Evolutionary conservation across 2,888 invertebrate species (phyloP).

Genomic region (Latheticus oryzae): DNA sequence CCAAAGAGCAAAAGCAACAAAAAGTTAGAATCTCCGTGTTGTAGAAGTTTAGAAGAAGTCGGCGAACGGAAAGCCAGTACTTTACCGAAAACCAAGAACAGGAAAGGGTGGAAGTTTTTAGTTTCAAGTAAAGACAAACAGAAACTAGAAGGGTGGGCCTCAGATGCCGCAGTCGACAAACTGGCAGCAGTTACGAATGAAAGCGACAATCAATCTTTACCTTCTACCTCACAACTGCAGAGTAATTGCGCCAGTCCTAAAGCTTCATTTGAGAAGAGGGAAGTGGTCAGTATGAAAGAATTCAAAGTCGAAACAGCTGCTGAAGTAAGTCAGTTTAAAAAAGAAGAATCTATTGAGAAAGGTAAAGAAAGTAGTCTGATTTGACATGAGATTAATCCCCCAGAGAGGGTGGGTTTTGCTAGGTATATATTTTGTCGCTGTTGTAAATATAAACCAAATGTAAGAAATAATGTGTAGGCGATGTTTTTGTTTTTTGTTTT

Average conservation of each 20-base stretch:
- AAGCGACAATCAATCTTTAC: slow-evolving; percentile 59
- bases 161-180: slow-evolving; percentile 58
- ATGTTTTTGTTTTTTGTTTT: slow-evolving; percentile 48
- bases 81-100: slow-evolving; percentile 60
- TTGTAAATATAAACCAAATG: slow-evolving; percentile 64
- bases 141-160: slow-evolving; percentile 58
- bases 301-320: slow-evolving; percentile 35
- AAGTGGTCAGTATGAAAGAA: slow-evolving; percentile 33
- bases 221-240: slow-evolving; percentile 61
- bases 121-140: slow-evolving; percentile 60
- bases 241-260: slow-evolving; percentile 59
- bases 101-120: slow-evolving; percentile 63
- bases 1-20: slow-evolving; percentile 49
- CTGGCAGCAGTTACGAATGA: slow-evolving; percentile 47
- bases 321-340: slow-evolving; percentile 47
- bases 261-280: slow-evolving; percentile 27
- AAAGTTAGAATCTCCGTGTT: slow-evolving; percentile 55
- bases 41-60: slow-evolving; percentile 57
- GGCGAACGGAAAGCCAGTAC: slow-evolving; percentile 59
- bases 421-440: slow-evolving; percentile 65
- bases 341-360: slow-evolving; percentile 51
- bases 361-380: slow-evolving; percentile 57
- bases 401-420: slow-evolving; percentile 61
- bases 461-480: slow-evolving; percentile 63
- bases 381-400: slow-evolving; percentile 63